Base-by-base conservation (phyloP, 2,888 invertebrate genomes). In the Pammene fasciana region DNA sequence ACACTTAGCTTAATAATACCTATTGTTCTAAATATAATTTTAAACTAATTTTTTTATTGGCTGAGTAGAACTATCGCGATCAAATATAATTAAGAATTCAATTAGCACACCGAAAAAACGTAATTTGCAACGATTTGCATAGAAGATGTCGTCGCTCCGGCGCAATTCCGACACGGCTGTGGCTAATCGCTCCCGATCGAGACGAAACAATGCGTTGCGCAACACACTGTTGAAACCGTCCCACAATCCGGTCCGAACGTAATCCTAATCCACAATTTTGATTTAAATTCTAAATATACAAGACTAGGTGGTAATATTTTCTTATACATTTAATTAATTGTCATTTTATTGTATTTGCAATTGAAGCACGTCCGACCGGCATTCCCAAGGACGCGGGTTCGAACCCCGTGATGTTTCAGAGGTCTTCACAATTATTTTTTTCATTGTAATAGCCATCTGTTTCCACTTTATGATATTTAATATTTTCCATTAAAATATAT, bases 191-290 rank as follows among this genome's bases (percentile, higher is more conserved):
- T 59, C 52, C 45, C 50, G 59, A 68, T 68, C 64, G 59, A 68
- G 68, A 68, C 48, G 67, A 65, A 68, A 68, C 68, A 65, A 65
- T 68, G 14, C 67, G 16, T 68, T 68, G 68, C 65, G 57, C 65
- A 65, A 26, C 57, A 45, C 4, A 46, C 56, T 65, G 64, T 50
- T 52, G 68, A 64, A 64, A 50, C 50, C 34, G 61, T 50, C 68
- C 56, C 50, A 57, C 62, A n/a, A 48, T 34, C 34, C 38, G 34
- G 6, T 50, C 34, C 55, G 45, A n/a, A 57, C 50, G 50, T 56
- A 46, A 60, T 61, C 5, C 46, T 61, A 38, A 62, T 13, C 18
- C 50, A 9, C 50, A 18, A 62, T 62, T 50, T 62, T 50, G 18
- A 61, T 52, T 62, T 52, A n/a, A 48, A 61, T 61, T 9, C 8